These are phyloP conservation scores for Agrotis exclamationis DNA, from an alignment of 2,888 invertebrate species.

Conservation along the genomic window DNA sequence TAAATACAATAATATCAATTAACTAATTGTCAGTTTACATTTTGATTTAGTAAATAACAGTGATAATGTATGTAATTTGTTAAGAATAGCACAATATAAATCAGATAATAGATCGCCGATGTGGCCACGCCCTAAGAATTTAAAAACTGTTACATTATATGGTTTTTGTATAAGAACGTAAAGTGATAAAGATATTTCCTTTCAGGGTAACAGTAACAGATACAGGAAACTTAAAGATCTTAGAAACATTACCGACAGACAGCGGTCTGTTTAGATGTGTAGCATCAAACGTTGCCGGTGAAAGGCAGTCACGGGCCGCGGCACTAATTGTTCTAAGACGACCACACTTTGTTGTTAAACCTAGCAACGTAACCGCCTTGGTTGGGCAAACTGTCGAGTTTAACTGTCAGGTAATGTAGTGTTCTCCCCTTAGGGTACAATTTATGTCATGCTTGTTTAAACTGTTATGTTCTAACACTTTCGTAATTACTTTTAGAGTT, in stretches of 20 bases:
- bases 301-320: conserved; percentile 95
- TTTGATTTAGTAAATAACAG: background rate
- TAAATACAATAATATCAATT: background rate
- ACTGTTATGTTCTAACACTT: conserved; percentile 24
- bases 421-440: conserved; percentile 24
- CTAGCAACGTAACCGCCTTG: conserved; percentile 95
- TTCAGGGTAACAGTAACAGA: conserved; percentile 95
- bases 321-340: conserved; percentile 96
- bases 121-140: background rate
- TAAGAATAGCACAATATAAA: background rate
- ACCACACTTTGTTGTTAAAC: conserved; percentile 96
- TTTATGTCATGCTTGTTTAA: conserved; percentile 10
- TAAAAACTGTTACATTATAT: background rate
- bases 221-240: conserved; percentile 97
- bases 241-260: conserved; percentile 96
- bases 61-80: background rate
- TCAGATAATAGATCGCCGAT: background rate
- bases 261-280: conserved; percentile 98
- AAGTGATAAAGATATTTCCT: conserved; percentile 54
- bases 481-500: conserved; percentile 80
- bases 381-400: conserved; percentile 96
- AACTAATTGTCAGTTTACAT: background rate
- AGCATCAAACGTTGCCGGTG: conserved; percentile 97
- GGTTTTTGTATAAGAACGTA: conserved; percentile 10
- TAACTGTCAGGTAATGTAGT: conserved; percentile 92